These are phyloP conservation scores for Ibidorhyncha struthersii DNA, from an alignment of 2,113 vertebrate species.

Conservation along the genomic window DNA sequence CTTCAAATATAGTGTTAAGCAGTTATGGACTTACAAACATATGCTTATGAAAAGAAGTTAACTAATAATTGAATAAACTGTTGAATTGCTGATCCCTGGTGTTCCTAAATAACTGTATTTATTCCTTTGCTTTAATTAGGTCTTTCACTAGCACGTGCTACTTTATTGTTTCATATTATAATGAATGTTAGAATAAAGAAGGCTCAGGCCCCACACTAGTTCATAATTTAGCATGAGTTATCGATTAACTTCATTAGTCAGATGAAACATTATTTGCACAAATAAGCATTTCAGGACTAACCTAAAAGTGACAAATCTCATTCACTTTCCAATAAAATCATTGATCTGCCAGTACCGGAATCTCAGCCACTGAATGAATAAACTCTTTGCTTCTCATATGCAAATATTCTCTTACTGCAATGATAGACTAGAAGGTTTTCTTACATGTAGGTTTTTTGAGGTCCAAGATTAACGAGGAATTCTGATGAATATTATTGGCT, in stretches of 20 bases:
- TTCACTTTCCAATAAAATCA: not conserved
- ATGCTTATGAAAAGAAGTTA: not conserved
- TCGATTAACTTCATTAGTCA: not conserved
- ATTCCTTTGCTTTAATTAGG: not conserved
- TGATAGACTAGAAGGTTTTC: not conserved
- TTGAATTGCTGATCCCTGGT: not conserved
- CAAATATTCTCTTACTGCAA: slow-evolving; percentile 34
- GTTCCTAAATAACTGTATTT: not conserved
- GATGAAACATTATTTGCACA: not conserved
- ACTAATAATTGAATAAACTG: not conserved
- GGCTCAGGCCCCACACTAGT: not conserved
- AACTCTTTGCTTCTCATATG: slow-evolving; percentile 29
- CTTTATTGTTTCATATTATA: not conserved
- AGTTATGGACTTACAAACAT: not conserved
- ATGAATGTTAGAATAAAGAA: not conserved
- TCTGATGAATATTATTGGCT: not conserved
- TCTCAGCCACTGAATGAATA: not conserved
- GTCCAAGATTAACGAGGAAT: slow-evolving; percentile 12
- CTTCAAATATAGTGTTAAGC: not conserved
- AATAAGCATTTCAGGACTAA: not conserved
- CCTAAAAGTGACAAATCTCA: not conserved
- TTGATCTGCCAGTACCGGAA: not conserved
- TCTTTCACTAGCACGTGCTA: not conserved
- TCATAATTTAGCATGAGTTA: not conserved
- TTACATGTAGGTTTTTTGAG: not conserved